phyloP scores from a whole-genome alignment of 2,113 vertebrate species.

The Reinhardtius hippoglossoides region DNA sequence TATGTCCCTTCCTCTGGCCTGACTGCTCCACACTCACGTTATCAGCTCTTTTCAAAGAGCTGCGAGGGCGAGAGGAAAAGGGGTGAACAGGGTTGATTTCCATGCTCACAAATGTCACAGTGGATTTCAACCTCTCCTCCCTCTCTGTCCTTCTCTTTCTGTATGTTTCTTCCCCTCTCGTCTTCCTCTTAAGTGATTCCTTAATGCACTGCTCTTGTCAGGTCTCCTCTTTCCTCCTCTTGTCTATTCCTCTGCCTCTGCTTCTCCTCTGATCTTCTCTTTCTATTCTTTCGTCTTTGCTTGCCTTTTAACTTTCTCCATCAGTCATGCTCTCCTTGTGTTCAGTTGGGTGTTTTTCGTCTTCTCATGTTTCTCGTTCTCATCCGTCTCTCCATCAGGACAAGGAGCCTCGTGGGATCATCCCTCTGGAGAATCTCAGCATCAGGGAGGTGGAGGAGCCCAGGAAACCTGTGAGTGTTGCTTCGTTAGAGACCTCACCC shows the following conservation, averaged over 20 bases:
- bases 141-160: not conserved
- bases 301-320: not conserved
- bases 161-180: not conserved
- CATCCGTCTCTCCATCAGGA: conserved; percentile 81
- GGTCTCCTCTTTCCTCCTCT: not conserved
- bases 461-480: conserved; percentile 90
- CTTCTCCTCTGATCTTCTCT: not conserved
- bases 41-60: conserved; percentile 43
- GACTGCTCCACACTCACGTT: conserved; percentile 44
- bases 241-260: not conserved
- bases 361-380: conserved; percentile 28
- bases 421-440: conserved; percentile 97
- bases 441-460: conserved; percentile 98
- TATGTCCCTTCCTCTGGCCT: conserved; percentile 65
- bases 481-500: conserved; percentile 35
- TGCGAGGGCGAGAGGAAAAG: not conserved
- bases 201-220: not conserved
- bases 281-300: conserved; percentile 4
- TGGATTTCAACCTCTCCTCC: conserved; percentile 4
- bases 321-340: not conserved
- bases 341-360: conserved; percentile 12
- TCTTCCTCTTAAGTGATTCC: not conserved
- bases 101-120: not conserved
- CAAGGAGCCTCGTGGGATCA: conserved; percentile 97
- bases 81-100: conserved; percentile 15